A percentile compares a stretch with the other conserved stretches of the same genome.
Conservation (phyloP, 2,113 vertebrate species). For the Syrmaticus mikado region DNA sequence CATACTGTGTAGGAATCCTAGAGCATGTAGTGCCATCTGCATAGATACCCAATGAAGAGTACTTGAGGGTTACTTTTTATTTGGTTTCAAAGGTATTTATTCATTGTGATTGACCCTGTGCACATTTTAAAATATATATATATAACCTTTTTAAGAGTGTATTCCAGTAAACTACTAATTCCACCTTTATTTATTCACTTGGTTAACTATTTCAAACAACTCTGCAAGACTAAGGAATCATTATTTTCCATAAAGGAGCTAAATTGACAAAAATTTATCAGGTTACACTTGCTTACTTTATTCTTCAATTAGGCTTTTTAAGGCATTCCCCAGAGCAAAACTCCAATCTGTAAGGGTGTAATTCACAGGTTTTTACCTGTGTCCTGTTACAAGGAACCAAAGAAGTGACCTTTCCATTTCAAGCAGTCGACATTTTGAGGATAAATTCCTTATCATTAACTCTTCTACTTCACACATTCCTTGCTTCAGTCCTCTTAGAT, state of each 20-base stretch:
- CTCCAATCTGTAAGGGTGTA: not conserved
- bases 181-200: not conserved
- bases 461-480: not conserved
- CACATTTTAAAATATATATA: not conserved
- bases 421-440: conserved; percentile 14
- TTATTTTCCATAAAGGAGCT: not conserved
- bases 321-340: conserved; percentile 20
- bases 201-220: not conserved
- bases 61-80: not conserved
- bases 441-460: conserved; percentile 50
- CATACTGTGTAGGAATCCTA: not conserved
- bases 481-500: conserved; percentile 30
- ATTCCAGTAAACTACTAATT: not conserved
- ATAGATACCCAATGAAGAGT: not conserved
- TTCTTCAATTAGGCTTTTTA: conserved; percentile 49
- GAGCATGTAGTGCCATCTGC: not conserved
- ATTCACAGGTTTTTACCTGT: not conserved
- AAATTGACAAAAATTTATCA: not conserved
- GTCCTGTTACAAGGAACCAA: conserved; percentile 4
- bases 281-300: conserved; percentile 1
- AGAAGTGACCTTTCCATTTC: not conserved
- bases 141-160: not conserved
- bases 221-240: not conserved
- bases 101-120: not conserved
- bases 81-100: not conserved